Evolutionary conservation across 1,140 invertebrate species (phyloP).

Genomic region (Ceratoteleas bidentatus): DNA sequence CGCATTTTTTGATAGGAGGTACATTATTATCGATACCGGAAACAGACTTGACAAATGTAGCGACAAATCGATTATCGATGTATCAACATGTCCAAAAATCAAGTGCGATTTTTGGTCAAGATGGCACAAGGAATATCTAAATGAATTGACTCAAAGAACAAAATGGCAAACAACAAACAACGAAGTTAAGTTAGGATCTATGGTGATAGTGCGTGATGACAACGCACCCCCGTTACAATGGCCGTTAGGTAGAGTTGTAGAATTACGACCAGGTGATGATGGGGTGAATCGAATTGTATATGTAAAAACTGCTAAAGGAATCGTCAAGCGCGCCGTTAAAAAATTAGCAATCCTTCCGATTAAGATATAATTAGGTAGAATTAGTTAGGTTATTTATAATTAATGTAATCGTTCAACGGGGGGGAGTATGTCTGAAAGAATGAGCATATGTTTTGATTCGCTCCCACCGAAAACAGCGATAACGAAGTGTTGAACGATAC

Average conservation of each 20-base stretch:
- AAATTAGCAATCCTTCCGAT: background rate
- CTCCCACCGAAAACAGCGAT: too few species aligned
- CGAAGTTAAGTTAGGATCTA: slow-evolving; percentile 61
- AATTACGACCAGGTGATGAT: slow-evolving; percentile 28
- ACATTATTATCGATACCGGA: slow-evolving; percentile 21
- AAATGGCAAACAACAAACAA: slow-evolving; percentile 65
- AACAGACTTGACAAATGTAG: slow-evolving; percentile 5
- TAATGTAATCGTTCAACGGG: too few species aligned
- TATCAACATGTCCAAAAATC: slow-evolving; percentile 55
- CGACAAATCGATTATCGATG: slow-evolving; percentile 46
- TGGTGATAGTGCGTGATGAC: slow-evolving; percentile 74
- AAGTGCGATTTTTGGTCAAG: slow-evolving; percentile 68
- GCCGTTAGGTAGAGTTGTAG: slow-evolving; percentile 69
- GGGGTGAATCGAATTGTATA: background rate
- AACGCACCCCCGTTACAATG: slow-evolving; percentile 72
- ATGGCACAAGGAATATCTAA: slow-evolving; percentile 67
- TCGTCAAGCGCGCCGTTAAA: background rate
- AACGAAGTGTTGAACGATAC: too few species aligned
- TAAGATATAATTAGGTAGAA: too few species aligned
- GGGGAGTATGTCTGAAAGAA: too few species aligned
- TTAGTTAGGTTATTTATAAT: too few species aligned
- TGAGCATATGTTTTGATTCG: too few species aligned
- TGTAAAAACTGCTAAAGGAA: slow-evolving; percentile 2
- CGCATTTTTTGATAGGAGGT: background rate
- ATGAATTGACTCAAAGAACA: slow-evolving; percentile 56